Evolutionary conservation across 2,888 invertebrate species (phyloP).

Genomic region (Caenorhabditis wallacei): DNA sequence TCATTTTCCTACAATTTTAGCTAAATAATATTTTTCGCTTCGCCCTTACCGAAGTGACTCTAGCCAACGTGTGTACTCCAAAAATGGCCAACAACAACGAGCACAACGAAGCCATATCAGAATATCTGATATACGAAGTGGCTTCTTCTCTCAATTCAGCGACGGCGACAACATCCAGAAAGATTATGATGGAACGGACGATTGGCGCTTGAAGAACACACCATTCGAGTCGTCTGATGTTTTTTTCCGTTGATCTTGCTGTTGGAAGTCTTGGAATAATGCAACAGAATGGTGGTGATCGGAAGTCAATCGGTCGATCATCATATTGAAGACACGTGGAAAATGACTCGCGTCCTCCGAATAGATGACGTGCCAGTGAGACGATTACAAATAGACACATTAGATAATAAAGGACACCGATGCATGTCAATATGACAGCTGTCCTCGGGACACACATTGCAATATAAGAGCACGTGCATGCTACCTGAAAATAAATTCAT

Average conservation of each 20-base stretch:
- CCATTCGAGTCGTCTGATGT: conserved; percentile 80
- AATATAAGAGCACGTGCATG: conserved; percentile 76
- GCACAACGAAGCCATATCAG: conserved; percentile 79
- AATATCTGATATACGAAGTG: conserved; percentile 74
- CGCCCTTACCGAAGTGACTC: conserved; percentile 76
- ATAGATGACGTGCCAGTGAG: conserved; percentile 78
- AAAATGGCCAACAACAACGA: conserved; percentile 81
- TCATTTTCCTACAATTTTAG: too few relatives aligned
- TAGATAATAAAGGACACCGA: conserved; percentile 81
- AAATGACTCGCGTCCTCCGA: conserved; percentile 71
- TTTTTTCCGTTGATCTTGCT: conserved; percentile 73
- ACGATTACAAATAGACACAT: conserved; percentile 81
- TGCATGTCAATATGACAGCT: conserved; percentile 77
- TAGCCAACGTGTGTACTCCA: conserved; percentile 81
- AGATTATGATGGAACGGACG: conserved; percentile 80
- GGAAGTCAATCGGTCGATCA: conserved; percentile 76
- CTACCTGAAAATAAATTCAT: conserved; percentile 70
- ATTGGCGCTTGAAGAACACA: conserved; percentile 82
- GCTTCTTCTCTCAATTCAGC: conserved; percentile 74
- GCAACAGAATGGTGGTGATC: conserved; percentile 81
- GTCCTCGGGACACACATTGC: conserved; percentile 81
- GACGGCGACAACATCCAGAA: conserved; percentile 77
- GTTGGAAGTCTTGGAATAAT: conserved; percentile 77
- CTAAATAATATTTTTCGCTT: too few relatives aligned
- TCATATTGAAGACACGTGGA: conserved; percentile 71